phyloP scores from a whole-genome alignment of 2,113 vertebrate species.

The mouse (Mus musculus) region DNA sequence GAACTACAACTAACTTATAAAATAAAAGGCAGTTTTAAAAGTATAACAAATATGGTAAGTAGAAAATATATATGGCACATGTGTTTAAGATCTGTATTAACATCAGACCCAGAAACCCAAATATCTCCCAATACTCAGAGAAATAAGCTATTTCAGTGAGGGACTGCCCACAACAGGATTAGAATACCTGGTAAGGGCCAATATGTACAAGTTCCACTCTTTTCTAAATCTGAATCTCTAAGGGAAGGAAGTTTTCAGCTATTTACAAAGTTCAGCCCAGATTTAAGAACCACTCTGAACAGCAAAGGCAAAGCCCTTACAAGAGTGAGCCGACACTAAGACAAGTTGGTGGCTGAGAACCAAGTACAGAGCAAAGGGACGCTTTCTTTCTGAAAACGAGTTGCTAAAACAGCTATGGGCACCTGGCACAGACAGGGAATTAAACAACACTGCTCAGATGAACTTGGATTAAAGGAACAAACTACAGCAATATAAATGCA shows the following conservation, averaged over 20 bases:
- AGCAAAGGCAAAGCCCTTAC: not conserved
- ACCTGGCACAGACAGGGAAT: not conserved
- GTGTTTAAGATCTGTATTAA: not conserved
- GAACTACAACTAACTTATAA: not conserved
- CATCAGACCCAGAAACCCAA: not conserved
- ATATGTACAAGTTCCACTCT: not conserved
- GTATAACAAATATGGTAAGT: not conserved
- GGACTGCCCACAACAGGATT: not conserved
- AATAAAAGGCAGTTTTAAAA: not conserved
- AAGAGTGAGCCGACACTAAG: not conserved
- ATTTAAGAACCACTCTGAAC: conserved; percentile 39
- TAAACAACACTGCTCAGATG: not conserved
- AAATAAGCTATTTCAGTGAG: not conserved
- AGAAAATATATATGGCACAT: not conserved
- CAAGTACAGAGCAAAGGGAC: not conserved
- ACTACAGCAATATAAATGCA: not conserved
- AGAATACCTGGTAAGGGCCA: too few species aligned
- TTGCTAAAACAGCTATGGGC: not conserved
- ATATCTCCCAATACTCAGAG: not conserved
- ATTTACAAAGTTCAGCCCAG: conserved; percentile 20
- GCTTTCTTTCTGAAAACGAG: conserved; percentile 10
- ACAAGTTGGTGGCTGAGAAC: not conserved
- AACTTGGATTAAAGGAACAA: conserved; percentile 22
- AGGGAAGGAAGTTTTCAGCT: not conserved
- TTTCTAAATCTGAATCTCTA: not conserved